Percentiles rank a stretch among this genome's conserved stretches.
phyloP scores from a whole-genome alignment of 2,888 invertebrate species.

The Atrina japonica region DNA sequence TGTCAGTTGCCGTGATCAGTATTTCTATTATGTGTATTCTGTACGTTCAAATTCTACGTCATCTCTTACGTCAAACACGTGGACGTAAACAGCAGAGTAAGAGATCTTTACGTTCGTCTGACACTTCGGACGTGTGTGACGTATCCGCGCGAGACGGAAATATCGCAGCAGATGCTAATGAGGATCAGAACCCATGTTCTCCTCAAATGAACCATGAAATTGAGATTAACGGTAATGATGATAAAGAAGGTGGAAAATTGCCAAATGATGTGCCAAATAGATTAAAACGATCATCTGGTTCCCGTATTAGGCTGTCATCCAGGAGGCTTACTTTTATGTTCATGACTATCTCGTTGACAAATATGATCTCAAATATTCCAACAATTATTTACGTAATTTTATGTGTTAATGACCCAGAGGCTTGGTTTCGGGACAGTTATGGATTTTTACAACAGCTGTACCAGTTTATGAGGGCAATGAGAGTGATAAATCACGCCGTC shows the following conservation, averaged over 20 bases:
- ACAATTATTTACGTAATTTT: slow-evolving; percentile 25
- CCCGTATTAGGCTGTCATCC: slow-evolving; percentile 22
- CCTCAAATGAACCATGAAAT: slow-evolving; percentile 2
- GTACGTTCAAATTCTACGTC: slow-evolving; percentile 8
- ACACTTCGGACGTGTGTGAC: slow-evolving; percentile 16
- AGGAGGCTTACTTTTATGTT: slow-evolving; percentile 26
- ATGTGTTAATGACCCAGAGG: slow-evolving; percentile 27
- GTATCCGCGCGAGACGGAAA: neutral
- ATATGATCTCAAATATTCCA: slow-evolving; percentile 26
- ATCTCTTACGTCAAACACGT: slow-evolving; percentile 19
- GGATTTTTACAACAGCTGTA: slow-evolving; percentile 27
- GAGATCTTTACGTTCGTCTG: neutral
- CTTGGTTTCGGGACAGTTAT: slow-evolving; percentile 25
- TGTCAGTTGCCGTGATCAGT: slow-evolving; percentile 22
- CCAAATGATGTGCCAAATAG: slow-evolving; percentile 1
- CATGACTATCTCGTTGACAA: slow-evolving; percentile 29
- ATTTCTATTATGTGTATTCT: slow-evolving; percentile 14
- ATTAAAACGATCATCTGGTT: slow-evolving; percentile 22
- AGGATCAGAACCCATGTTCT: slow-evolving; percentile 6
- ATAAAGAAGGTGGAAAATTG: slow-evolving; percentile 16
- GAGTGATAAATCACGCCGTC: slow-evolving; percentile 26
- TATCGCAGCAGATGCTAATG: neutral
- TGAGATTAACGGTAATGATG: slow-evolving; percentile 24
- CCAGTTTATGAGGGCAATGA: slow-evolving; percentile 32
- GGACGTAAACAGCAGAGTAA: slow-evolving; percentile 4